Base-by-base conservation (phyloP, 2,113 vertebrate genomes). In the Xiphophorus hellerii region DNA sequence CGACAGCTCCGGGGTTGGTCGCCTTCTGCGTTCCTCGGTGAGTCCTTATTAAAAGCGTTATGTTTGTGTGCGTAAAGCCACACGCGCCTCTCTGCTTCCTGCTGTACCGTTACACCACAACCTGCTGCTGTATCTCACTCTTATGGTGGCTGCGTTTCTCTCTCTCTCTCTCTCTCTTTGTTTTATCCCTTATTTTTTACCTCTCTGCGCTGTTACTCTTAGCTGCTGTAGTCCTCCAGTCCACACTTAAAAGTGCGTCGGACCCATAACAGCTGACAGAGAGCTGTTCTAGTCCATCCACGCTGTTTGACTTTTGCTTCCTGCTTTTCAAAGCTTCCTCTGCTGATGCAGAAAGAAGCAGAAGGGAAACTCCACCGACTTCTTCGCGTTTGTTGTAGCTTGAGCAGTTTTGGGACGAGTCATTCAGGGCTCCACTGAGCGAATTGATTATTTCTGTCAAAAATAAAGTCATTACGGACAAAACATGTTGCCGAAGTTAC, bases 241-340 rank as follows among this genome's bases (percentile, higher is more conserved):
- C 51, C 11, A 3, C 8, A n/a, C 22, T 58, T 58, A n/a, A 58
- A 58, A 54, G 51, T 9, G 17, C 51, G 17, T 54, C 7, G 7
- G 51, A 54, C 17, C 70, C 4, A 31, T 14, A 72, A 37, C 51
- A 68, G n/a, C 62, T 31, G 9, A 13, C 22, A 51, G 33, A n/a
- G 51, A n/a, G 25, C 25, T n/a, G 10, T 58, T 58, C 51, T 58
- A 3, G 25, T 10, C 51, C 64, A 81, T 76, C 69, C 72, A 71
- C 35, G 58, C 29, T 69, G 63, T 17, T 62, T 64, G 61, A 62
- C 13, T 35, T 76, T 75, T 80, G 79, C 91, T 94, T 94, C 93
- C 92, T 94, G 92, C 81, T 90, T 92, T 88, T 69, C 11, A 64
- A 79, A 72, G 84, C 91, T 92, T 92, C 90, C 90, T 90, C 78